Base-by-base conservation (phyloP, 1,140 invertebrate genomes). In the Thaumetopoea pityocampa region DNA sequence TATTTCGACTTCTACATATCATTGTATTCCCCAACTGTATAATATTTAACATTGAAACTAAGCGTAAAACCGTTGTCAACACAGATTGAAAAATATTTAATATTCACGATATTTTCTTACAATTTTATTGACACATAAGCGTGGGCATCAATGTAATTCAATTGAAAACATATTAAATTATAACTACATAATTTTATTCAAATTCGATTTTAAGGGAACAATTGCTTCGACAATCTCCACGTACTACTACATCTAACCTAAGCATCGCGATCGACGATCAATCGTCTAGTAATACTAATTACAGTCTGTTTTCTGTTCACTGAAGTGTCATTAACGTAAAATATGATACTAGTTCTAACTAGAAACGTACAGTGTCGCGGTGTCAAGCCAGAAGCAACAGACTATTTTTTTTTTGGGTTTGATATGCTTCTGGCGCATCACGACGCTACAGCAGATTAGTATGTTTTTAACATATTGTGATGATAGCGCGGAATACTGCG, bases 11-110 rank as follows among this genome's bases (percentile, higher is more conserved):
- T 34, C 19, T 34, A 12, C 29, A 10, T 32, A 24, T 23, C 6
- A 16, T 38, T 17, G 41, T 18, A 74, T 80, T 77, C 76, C 76
- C 68, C 76, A 52, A 80, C 71, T 80, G 76, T 76, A 74, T 71
- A 74, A 41, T 53, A 59, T 50, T 30, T 49, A 46, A 46, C 32
- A 57, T 46, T 50, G 54, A 58, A 58, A 67, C 63, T 70, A 72
- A 69, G 58, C 59, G 55, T 74, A 67, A 63, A 64, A 57, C 52
- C 58, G 56, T 56, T 56, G 53, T 63, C 53, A 45, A 51, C 53
- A 57, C 68, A 69, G 43, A 66, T 64, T 69, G 69, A 68, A 76
- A 74, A 74, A 68, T 73, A 73, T 73, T 61, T 63, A 37, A 41
- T 57, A 44, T 50, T 43, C 53, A 56, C 38, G 18, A 45, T 45